Base-by-base conservation (phyloP, 2,113 vertebrate genomes). In the Redunca redunca region DNA sequence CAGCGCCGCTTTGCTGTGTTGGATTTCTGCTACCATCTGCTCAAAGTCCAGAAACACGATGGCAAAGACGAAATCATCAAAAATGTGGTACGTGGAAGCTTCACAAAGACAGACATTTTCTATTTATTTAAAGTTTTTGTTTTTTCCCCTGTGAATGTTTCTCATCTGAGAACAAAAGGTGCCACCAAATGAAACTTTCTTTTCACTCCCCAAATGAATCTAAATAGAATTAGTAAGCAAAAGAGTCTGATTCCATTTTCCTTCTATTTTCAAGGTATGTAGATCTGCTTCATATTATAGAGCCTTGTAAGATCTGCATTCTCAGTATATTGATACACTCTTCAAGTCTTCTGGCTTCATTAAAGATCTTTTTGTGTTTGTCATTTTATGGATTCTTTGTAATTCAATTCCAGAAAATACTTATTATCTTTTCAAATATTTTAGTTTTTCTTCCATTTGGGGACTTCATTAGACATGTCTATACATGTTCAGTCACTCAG, bases 51-150 rank as follows among this genome's bases (percentile, higher is more conserved):
- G 98, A 99, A 99, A 91, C 99, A 99, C 0, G 99, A 99, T 0
- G 99, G 99, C 97, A 99, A 99, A 97, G 99, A 99, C 4, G 99
- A 99, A 95, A 98, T 99, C 78, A 99, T 99, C 96, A 99, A 99
- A 98, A 99, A 99, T 1, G 99, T 99, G 99, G 99, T 99, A 99
- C 46, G 99, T 98, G 85, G 25, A 36, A 21, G 12, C 50, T 46
- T 57, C 36, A 23, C 64, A 46, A 88, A 28, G 43, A 43, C 40
- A 17, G 10, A 2, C 11, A 46, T 57, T 88, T 87, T 43, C 1
- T 58, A 1, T 40, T 55, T 57, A 80, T 10, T 7, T 10, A 2
- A 52, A 53, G 48, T 40, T 36, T 12, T 7, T 71, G n/a, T 15
- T 10, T 60, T 36, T 52, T 13, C 28, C 1, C 60, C 7, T 3